phyloP scores from a whole-genome alignment of 2,797 vertebrate species.

The Gymnopithys bicolor region DNA sequence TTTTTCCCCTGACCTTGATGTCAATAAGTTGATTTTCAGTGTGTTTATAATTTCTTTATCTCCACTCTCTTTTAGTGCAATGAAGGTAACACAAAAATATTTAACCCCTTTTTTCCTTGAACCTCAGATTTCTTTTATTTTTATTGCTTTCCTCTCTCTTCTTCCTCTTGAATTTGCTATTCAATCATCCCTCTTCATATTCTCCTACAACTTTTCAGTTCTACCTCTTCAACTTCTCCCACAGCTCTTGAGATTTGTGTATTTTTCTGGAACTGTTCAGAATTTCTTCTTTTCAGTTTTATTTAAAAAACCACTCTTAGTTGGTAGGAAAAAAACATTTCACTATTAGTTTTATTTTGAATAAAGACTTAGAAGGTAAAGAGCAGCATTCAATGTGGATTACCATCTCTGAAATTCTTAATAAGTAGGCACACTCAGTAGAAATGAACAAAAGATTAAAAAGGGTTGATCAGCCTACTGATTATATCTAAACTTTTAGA shows the following conservation, averaged over 20 bases:
- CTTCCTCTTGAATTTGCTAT: background rate
- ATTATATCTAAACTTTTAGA: background rate
- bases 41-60: background rate
- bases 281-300: background rate
- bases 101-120: background rate
- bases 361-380: background rate
- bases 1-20: background rate
- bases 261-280: background rate
- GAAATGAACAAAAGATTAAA: background rate
- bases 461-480: background rate
- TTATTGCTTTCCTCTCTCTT: background rate
- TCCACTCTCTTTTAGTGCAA: background rate
- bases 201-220: background rate
- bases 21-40: background rate
- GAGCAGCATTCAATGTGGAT: background rate
- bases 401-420: background rate
- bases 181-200: background rate
- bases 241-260: background rate
- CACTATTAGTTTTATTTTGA: background rate
- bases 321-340: background rate
- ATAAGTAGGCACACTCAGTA: background rate
- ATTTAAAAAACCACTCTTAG: background rate
- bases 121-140: background rate
- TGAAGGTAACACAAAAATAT: background rate
- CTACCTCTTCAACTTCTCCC: background rate